A percentile compares a stretch with the other conserved stretches of the same genome.
These are phyloP conservation scores for Petrocephalus schoutedeni DNA, from an alignment of 2,797 vertebrate species.

Conservation along the genomic window DNA sequence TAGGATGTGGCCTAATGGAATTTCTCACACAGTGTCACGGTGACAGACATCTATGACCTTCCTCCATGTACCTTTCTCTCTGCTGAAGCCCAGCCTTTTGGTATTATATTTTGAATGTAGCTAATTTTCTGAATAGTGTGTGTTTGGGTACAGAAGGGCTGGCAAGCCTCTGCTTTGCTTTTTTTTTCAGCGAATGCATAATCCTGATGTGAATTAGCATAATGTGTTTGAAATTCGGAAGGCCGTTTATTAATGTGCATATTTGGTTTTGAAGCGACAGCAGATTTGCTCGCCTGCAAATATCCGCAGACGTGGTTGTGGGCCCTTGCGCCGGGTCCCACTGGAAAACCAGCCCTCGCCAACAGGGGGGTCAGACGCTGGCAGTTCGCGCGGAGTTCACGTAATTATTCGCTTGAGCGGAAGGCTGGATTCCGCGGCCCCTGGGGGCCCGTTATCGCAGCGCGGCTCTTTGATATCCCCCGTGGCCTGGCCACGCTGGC, in stretches of 20 bases:
- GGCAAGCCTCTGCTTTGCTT: not conserved
- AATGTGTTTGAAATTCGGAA: conserved; percentile 33
- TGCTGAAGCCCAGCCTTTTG: not conserved
- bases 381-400: not conserved
- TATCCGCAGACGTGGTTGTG: conserved; percentile 26
- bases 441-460: not conserved
- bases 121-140: not conserved
- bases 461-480: conserved; percentile 1
- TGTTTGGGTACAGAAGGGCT: not conserved
- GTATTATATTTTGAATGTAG: not conserved
- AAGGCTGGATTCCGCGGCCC: not conserved
- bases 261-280: conserved; percentile 35
- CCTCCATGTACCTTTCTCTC: not conserved
- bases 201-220: conserved; percentile 32
- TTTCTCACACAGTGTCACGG: not conserved
- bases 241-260: conserved; percentile 38
- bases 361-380: not conserved
- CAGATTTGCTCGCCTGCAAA: conserved; percentile 30
- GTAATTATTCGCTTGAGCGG: conserved; percentile 18
- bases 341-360: not conserved
- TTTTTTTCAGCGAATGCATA: not conserved
- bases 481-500: not conserved
- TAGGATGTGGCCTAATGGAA: not conserved
- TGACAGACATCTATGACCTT: not conserved
- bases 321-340: not conserved